Evolutionary conservation across 2,888 invertebrate genomes (phyloP).

Genomic region (Cosmorhoe ocellata): DNA sequence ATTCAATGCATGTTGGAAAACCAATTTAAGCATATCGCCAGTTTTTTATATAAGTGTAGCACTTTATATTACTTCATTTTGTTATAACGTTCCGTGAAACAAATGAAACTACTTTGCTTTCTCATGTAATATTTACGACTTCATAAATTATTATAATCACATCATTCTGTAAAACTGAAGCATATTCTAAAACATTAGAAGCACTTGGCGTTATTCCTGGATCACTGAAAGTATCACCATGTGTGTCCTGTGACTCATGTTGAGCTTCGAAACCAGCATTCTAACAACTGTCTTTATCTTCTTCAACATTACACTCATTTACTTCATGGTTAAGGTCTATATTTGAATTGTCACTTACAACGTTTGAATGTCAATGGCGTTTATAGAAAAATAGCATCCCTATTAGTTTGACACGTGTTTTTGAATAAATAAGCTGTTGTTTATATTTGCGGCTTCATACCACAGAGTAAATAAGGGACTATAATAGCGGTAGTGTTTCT

Average conservation of each 20-base stretch:
- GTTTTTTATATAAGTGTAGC: too few species aligned
- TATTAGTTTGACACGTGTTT: constrained; percentile 25
- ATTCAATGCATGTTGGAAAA: too few species aligned
- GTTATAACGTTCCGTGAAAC: constrained; percentile 3
- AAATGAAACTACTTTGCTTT: constrained; percentile 7
- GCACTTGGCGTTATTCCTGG: constrained; percentile 37
- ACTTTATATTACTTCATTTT: too few species aligned
- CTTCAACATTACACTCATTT: constrained; percentile 14
- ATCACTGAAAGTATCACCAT: constrained; percentile 35
- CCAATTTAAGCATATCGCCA: too few species aligned
- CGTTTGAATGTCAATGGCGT: neutral
- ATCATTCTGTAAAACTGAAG: constrained; percentile 33
- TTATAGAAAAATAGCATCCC: constrained; percentile 4
- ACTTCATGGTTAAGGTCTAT: constrained; percentile 5
- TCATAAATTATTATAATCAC: constrained; percentile 34
- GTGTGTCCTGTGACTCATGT: constrained; percentile 35
- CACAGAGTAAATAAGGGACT: constrained; percentile 10
- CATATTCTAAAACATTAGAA: constrained; percentile 35
- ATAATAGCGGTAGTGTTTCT: constrained; percentile 13
- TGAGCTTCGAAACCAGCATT: constrained; percentile 11
- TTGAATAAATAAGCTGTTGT: constrained; percentile 15
- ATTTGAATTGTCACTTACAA: constrained; percentile 5
- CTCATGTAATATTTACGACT: constrained; percentile 23
- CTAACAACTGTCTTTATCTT: constrained; percentile 5
- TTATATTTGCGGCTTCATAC: constrained; percentile 21